Evolutionary conservation across 2,888 invertebrate species (phyloP), one percentile per base, ranked within the genome.

Genomic region (Neoitamus cyanurus): DNA sequence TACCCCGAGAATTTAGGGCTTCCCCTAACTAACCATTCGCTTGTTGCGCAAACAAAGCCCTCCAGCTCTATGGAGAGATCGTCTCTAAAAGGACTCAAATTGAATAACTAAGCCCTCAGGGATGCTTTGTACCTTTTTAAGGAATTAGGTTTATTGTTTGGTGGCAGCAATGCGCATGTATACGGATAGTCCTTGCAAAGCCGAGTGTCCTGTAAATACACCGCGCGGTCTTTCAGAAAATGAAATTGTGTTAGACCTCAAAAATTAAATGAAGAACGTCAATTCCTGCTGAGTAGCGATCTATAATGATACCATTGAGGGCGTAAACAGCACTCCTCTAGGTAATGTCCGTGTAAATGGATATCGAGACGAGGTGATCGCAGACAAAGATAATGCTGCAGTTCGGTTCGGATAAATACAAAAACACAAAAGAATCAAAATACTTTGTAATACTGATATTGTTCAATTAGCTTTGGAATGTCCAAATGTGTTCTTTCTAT

Each of bases 1-100:
- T 86, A 86, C 86, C 85, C 20, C 84, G 85, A 85, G 37, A 30
- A 83, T 20, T n/a, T 42, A 72, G n/a, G 25, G 70, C 83, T 86
- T 86, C 78, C 84, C 48, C 86, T 83, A 86, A 84, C 80, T 84
- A 84, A 86, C 85, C 85, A 86, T 87, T 87, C 86, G 86, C 84
- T 87, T 87, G 87, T 87, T 87, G 87, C 86, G 84, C 87, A 87
- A 87, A 87, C 87, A 87, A 87, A 86, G 86, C 85, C 77, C 85
- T 86, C 86, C 87, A 83, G 70, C 6, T 11, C 80, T 70, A 83
- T 46, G 31, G 72, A 83, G 13, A 42, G 31, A 83, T 72, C 28
- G 68, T 37, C 37, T 20, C 28, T 15, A 72, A 83, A 83, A 28
- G 80, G 46, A 83, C 83, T 25, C 13, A 83, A 83, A 83, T 83